Base-by-base conservation (phyloP, 2,113 vertebrate species). In the Dendrocopos noguchii region DNA sequence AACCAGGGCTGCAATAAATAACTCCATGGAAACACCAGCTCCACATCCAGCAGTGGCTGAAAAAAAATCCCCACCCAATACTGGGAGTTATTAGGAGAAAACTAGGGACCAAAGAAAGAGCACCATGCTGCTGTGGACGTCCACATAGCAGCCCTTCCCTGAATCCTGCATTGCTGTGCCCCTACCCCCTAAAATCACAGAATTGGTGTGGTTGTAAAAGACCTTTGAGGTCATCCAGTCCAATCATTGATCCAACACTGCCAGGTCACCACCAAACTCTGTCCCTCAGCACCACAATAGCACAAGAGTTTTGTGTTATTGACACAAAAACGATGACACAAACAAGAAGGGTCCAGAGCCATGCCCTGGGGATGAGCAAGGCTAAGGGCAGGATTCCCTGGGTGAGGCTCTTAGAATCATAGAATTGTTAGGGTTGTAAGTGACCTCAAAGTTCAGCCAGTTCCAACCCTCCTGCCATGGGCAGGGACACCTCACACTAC, bases 311-410 rank as follows among this genome's bases (percentile, higher is more conserved):
- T 47, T 47, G 47, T 47, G 47, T 21, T 21, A 21, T 47, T 8
- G 50, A 36, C 59, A 60, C 4, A 36, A 68, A 89, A 56, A 7
- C 0, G 0, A 7, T 1, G 3, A 39, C 2, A 52, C 28, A 56
- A 57, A 6, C 4, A 78, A 55, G 70, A 25, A 47, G 16, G 17
- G 34, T 74, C 61, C 42, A 52, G 81, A 71, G 42, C 29, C 17
- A 27, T 33, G 25, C 31, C 46, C 10, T 47, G 6, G 46, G 70
- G 67, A 28, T 52, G 42, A 71, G 44, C 3, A 27, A 64, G 33
- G 75, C 28, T 34, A 24, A 84, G 46, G 63, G 31, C 36, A 55
- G 42, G 42, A 75, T 64, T 59, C 36, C 84, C 71, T 42, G 53
- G 28, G 7, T 11, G 31, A 67, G 47, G 27, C 20, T 47, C 47